Evolutionary conservation across 2,888 invertebrate genomes (phyloP).

Genomic region (Spodoptera picta): DNA sequence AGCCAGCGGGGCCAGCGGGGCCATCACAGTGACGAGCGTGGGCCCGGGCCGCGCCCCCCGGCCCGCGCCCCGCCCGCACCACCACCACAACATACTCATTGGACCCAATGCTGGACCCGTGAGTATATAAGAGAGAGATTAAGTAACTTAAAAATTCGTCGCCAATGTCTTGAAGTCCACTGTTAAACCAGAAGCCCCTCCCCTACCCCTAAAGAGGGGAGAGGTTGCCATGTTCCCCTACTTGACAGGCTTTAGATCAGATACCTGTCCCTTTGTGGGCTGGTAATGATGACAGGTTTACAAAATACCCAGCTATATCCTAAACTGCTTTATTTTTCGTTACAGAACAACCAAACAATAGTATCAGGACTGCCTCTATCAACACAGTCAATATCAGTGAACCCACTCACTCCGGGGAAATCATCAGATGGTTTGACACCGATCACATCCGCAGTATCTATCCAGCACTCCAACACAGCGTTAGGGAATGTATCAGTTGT

Average conservation of each 20-base stretch:
- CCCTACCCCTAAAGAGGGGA: too few relatives aligned
- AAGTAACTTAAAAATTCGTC: too few relatives aligned
- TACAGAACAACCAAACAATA: constrained; percentile 74
- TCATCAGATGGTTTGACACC: constrained; percentile 78
- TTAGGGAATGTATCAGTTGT: constrained; percentile 77
- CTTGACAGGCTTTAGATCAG: too few relatives aligned
- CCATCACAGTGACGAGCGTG: constrained; percentile 38
- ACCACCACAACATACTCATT: constrained; percentile 85
- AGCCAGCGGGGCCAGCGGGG: too few relatives aligned
- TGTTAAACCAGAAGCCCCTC: too few relatives aligned
- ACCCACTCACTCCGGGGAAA: constrained; percentile 76
- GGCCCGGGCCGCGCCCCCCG: constrained; percentile 80
- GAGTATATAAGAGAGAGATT: too few relatives aligned
- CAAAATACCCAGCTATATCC: not conserved
- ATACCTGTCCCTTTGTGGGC: too few relatives aligned
- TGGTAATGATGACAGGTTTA: too few relatives aligned
- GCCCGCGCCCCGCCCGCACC: constrained; percentile 84
- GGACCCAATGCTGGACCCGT: constrained; percentile 57
- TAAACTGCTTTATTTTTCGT: constrained; percentile 8
- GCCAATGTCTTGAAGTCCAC: too few relatives aligned
- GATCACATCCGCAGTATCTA: constrained; percentile 73
- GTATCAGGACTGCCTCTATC: constrained; percentile 71
- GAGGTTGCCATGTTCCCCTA: too few relatives aligned
- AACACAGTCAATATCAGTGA: constrained; percentile 80
- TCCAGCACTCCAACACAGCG: constrained; percentile 79